Evolutionary conservation across 2,888 invertebrate genomes (phyloP).

Genomic region (Panopea generosa): DNA sequence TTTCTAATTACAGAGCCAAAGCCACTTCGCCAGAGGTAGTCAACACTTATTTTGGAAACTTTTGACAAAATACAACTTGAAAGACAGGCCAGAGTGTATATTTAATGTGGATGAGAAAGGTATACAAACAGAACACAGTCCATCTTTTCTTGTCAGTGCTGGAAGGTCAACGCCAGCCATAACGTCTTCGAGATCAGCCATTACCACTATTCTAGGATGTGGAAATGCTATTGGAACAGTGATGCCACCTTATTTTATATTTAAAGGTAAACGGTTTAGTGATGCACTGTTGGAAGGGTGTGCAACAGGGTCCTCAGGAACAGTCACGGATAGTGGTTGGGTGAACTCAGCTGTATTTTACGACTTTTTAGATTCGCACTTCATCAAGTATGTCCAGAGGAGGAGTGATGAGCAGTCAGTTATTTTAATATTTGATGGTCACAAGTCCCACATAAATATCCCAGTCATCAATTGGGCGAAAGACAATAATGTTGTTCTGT

Average conservation of each 20-base stretch:
- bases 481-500: not conserved
- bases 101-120: constrained; percentile 42
- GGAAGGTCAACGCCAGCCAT: not conserved
- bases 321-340: constrained; percentile 2
- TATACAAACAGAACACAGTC: constrained; percentile 5
- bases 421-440: not conserved
- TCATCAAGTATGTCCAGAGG: not conserved
- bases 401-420: not conserved
- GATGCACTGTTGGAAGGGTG: constrained; percentile 8
- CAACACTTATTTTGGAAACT: constrained; percentile 21
- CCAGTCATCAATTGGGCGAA: not conserved
- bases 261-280: too few species aligned
- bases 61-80: constrained; percentile 30
- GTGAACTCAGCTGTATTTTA: not conserved
- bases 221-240: constrained; percentile 12
- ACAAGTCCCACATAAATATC: constrained; percentile 3
- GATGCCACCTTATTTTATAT: constrained; percentile 4
- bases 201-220: constrained; percentile 18
- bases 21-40: constrained; percentile 25
- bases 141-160: constrained; percentile 12
- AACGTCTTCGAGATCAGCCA: not conserved
- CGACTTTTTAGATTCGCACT: not conserved
- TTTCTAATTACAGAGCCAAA: constrained; percentile 24
- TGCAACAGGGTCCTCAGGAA: constrained; percentile 10
- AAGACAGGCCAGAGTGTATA: constrained; percentile 22